A percentile compares a stretch with the other conserved stretches of the same genome.
These are phyloP conservation scores for Ephestia elutella DNA, from an alignment of 1,140 invertebrate species.

Conservation along the genomic window DNA sequence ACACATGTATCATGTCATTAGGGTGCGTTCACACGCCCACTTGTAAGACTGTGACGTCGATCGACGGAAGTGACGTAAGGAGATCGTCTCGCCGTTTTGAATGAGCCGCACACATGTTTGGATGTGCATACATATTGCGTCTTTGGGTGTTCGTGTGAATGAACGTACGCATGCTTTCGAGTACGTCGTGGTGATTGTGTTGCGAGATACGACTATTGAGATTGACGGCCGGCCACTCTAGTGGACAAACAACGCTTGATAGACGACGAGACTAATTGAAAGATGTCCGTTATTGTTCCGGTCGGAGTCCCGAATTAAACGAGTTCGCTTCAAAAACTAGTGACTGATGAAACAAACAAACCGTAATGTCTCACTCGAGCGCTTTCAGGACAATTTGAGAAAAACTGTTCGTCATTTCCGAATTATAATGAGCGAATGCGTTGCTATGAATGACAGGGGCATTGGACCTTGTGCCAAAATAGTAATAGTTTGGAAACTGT, in stretches of 20 bases:
- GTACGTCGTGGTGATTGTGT: slow-evolving; percentile 48
- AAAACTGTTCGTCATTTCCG: slow-evolving; percentile 71
- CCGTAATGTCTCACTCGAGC: slow-evolving; percentile 62
- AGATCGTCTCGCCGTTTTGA: slow-evolving; percentile 50
- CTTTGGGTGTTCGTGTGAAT: slow-evolving; percentile 44
- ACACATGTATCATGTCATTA: slow-evolving; percentile 42
- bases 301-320: slow-evolving; percentile 49
- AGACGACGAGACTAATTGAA: slow-evolving; percentile 55
- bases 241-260: slow-evolving; percentile 47
- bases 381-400: slow-evolving; percentile 54
- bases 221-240: slow-evolving; percentile 47
- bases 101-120: slow-evolving; percentile 52
- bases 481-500: slow-evolving; percentile 35
- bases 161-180: slow-evolving; percentile 52
- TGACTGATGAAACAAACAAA: slow-evolving; percentile 48
- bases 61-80: slow-evolving; percentile 61
- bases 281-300: slow-evolving; percentile 38
- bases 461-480: slow-evolving; percentile 67
- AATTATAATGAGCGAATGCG: slow-evolving; percentile 65
- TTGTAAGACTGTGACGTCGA: slow-evolving; percentile 61
- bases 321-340: slow-evolving; percentile 39
- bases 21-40: slow-evolving; percentile 54
- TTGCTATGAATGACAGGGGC: slow-evolving; percentile 62
- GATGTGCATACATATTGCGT: slow-evolving; percentile 15
- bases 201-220: slow-evolving; percentile 42